These are phyloP conservation scores for Denticeps clupeoides DNA, from an alignment of 2,797 vertebrate species.

Conservation along the genomic window DNA sequence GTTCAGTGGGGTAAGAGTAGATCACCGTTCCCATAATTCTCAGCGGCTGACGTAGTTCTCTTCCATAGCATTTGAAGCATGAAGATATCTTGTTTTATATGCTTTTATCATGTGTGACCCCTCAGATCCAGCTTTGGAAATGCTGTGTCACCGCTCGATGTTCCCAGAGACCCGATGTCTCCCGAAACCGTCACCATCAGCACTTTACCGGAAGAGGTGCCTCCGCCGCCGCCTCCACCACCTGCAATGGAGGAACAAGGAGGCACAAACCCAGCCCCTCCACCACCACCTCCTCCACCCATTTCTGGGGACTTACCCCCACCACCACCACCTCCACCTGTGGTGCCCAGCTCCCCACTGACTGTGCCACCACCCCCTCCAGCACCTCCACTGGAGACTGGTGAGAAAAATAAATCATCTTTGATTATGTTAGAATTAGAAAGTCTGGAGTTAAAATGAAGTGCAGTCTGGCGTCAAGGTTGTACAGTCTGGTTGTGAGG, in stretches of 20 bases:
- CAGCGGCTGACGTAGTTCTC: neutral
- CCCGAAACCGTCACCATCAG: constrained; percentile 41
- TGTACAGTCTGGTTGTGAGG: too few species aligned
- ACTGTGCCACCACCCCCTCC: constrained; percentile 17
- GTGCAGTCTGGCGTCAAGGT: too few species aligned
- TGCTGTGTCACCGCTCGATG: constrained; percentile 44
- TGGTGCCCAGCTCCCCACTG: constrained; percentile 37
- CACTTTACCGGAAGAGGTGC: constrained; percentile 26
- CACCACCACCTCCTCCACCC: constrained; percentile 11
- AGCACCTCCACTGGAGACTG: constrained; percentile 26
- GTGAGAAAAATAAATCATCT: constrained; percentile 1
- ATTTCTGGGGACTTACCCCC: too few species aligned
- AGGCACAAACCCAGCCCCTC: neutral
- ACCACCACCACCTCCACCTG: neutral
- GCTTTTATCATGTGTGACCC: neutral
- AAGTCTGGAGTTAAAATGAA: too few species aligned
- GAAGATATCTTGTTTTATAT: neutral
- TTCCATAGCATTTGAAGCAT: neutral
- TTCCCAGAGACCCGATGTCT: constrained; percentile 33
- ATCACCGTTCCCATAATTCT: neutral
- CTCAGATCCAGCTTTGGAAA: constrained; percentile 56
- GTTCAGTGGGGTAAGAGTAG: constrained; percentile 26
- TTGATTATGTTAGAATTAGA: too few species aligned
- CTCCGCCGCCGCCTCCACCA: constrained; percentile 25
- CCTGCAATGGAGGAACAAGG: constrained; percentile 1